Evolutionary conservation across 1,140 invertebrate genomes (phyloP).

Genomic region (Sycophaga agraensis): DNA sequence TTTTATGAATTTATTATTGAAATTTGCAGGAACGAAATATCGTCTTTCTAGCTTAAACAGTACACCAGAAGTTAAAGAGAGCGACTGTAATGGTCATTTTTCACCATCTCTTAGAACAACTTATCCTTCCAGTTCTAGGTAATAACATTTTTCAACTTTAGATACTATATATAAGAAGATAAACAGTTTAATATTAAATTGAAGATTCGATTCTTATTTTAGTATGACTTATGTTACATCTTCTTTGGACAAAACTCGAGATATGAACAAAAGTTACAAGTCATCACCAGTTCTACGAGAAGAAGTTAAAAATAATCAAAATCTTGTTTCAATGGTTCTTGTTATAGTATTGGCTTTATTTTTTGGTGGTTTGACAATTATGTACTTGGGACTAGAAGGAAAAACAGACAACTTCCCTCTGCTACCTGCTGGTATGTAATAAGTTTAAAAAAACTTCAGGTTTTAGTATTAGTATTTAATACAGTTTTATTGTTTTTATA

Average conservation of each 20-base stretch:
- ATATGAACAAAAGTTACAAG: conserved; percentile 47
- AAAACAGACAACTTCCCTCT: conserved; percentile 49
- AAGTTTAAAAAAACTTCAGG: background rate
- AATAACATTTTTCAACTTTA: conserved; percentile 8
- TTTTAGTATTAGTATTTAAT: background rate
- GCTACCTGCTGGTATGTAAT: conserved; percentile 53
- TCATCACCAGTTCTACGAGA: conserved; percentile 36
- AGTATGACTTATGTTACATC: conserved; percentile 41
- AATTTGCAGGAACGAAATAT: conserved; percentile 38
- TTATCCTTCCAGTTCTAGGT: conserved; percentile 47
- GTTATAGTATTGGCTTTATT: conserved; percentile 64
- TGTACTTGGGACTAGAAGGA: conserved; percentile 64
- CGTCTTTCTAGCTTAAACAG: conserved; percentile 32
- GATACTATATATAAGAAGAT: conserved; percentile 10
- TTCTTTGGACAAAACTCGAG: conserved; percentile 44
- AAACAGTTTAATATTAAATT: conserved; percentile 19
- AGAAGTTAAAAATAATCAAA: conserved; percentile 56
- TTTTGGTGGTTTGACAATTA: conserved; percentile 66
- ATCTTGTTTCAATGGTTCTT: conserved; percentile 66
- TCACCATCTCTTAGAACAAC: conserved; percentile 40
- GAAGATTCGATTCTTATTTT: conserved; percentile 17
- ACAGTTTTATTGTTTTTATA: conserved; percentile 1
- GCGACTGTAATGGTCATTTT: conserved; percentile 53
- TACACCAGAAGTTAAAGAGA: conserved; percentile 48
- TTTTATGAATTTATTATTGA: conserved; percentile 8